Percentiles rank a stretch among this genome's conserved stretches.
Evolutionary conservation across 2,888 invertebrate genomes (phyloP).

Genomic region (Rambutsinella grinnellia): DNA sequence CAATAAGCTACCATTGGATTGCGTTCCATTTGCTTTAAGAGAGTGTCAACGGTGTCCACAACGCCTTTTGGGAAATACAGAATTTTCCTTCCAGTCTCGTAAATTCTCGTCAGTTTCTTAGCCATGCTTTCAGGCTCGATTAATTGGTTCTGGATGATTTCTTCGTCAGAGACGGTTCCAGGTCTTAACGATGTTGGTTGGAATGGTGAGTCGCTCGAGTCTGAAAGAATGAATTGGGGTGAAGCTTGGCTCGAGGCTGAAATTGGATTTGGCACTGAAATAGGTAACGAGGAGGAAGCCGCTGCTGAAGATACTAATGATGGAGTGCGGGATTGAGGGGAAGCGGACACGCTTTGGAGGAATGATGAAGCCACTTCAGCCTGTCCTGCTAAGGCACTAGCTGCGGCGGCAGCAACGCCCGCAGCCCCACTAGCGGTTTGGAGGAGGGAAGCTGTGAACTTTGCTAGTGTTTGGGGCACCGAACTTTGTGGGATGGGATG

Average conservation of each 20-base stretch:
- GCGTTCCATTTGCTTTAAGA: conserved; percentile 42
- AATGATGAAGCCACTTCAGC: neutral
- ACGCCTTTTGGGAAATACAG: conserved; percentile 46
- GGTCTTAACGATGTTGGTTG: neutral
- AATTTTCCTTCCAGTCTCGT: conserved; percentile 46
- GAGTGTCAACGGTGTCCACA: conserved; percentile 27
- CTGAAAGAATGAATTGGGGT: neutral
- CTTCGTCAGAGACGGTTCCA: conserved; percentile 6
- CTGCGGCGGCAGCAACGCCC: neutral
- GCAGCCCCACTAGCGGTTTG: conserved; percentile 4
- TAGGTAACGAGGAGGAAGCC: neutral
- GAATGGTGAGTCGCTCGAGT: neutral
- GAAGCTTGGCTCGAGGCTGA: neutral
- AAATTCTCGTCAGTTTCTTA: conserved; percentile 13
- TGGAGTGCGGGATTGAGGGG: neutral
- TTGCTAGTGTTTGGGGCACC: neutral
- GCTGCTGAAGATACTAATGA: neutral
- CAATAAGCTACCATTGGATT: conserved; percentile 41
- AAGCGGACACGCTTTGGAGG: neutral
- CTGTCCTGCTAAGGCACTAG: neutral
- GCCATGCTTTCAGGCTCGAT: conserved; percentile 14
- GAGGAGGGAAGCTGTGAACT: conserved; percentile 9
- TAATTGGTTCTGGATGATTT: conserved; percentile 8
- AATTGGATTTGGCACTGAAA: no score
- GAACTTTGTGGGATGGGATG: conserved; percentile 19